Evolutionary conservation across 2,113 vertebrate genomes (phyloP).

Genomic region (Poicephalus meyeri): DNA sequence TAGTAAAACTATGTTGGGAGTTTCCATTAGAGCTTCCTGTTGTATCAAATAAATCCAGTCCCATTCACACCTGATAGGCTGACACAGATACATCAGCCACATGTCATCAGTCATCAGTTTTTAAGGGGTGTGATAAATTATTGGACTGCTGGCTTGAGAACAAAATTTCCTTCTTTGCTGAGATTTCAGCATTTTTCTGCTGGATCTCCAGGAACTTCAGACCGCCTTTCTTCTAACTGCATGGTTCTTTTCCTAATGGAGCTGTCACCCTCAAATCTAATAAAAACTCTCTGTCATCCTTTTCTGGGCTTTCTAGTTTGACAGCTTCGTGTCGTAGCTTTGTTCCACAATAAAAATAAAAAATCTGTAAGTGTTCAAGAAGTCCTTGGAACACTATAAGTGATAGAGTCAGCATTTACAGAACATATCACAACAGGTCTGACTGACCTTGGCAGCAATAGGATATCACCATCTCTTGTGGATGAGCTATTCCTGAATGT

Average conservation of each 20-base stretch:
- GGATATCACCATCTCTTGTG: conserved; percentile 40
- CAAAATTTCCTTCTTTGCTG: neutral
- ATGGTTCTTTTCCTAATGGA: neutral
- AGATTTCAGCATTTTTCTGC: conserved; percentile 5
- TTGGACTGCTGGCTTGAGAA: neutral
- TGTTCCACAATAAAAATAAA: conserved; percentile 54
- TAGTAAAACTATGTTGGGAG: neutral
- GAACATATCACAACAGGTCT: conserved; percentile 20
- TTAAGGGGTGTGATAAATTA: neutral
- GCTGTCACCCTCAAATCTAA: neutral
- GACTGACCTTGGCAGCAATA: conserved; percentile 35
- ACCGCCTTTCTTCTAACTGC: neutral
- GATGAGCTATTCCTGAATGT: conserved; percentile 34
- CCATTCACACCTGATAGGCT: neutral
- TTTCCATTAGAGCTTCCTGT: neutral
- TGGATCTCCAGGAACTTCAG: conserved; percentile 1
- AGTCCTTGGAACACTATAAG: conserved; percentile 48
- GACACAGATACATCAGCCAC: neutral
- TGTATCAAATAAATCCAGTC: neutral
- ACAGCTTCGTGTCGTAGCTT: neutral
- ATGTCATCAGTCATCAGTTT: neutral
- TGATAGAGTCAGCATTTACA: conserved; percentile 35
- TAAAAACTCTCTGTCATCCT: conserved; percentile 34
- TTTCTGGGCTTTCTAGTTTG: conserved; percentile 18
- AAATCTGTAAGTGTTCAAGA: conserved; percentile 22